phyloP scores from a whole-genome alignment of 1,140 invertebrate genomes.

The Vanessa atalanta region DNA sequence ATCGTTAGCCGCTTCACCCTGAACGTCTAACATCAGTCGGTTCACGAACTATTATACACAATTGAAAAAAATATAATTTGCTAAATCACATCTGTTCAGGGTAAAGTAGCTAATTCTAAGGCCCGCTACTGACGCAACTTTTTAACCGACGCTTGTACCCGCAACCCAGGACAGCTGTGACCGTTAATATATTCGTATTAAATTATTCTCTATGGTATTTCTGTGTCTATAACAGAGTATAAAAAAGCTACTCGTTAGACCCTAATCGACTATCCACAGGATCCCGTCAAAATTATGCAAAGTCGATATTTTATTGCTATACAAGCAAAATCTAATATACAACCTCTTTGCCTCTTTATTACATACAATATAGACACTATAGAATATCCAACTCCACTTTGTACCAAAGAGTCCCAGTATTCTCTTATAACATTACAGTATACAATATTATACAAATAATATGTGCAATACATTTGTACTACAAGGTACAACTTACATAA shows the following conservation, averaged over 20 bases:
- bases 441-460: constrained; percentile 39
- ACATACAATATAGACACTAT: constrained; percentile 33
- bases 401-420: constrained; percentile 34
- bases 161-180: constrained; percentile 16
- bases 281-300: constrained; percentile 10
- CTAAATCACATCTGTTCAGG: constrained; percentile 56
- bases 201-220: constrained; percentile 18
- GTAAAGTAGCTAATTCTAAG: constrained; percentile 48
- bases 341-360: constrained; percentile 23
- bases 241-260: constrained; percentile 30
- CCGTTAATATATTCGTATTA: constrained; percentile 17
- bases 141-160: constrained; percentile 5
- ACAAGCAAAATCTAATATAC: constrained; percentile 33
- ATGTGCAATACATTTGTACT: constrained; percentile 36
- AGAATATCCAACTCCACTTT: constrained; percentile 25
- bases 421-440: constrained; percentile 35
- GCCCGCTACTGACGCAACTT: constrained; percentile 46
- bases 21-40: constrained; percentile 57
- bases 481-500: constrained; percentile 33
- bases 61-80: constrained; percentile 71
- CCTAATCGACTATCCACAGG: constrained; percentile 13
- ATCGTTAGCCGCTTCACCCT: constrained; percentile 50
- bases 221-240: constrained; percentile 33
- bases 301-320: constrained; percentile 32
- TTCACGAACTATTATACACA: constrained; percentile 63